Evolutionary conservation across 2,888 invertebrate genomes (phyloP).

Genomic region (Ennomos quercinarius): DNA sequence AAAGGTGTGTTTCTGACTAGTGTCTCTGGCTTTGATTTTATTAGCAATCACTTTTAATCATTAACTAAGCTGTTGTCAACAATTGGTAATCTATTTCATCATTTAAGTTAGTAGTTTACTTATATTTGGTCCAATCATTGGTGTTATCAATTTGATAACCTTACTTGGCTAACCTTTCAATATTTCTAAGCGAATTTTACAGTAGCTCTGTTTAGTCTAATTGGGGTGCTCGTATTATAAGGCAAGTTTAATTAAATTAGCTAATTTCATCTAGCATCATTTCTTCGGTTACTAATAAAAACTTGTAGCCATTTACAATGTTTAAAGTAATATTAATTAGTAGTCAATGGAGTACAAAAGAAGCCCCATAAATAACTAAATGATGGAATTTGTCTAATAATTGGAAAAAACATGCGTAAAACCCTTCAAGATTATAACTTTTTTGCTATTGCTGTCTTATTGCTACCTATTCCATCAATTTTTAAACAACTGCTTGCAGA

Average conservation of each 20-base stretch:
- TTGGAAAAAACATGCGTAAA: no score
- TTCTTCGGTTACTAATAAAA: no score
- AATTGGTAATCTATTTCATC: slow-evolving; percentile 43
- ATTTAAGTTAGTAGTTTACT: slow-evolving; percentile 30
- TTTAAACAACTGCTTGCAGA: no score
- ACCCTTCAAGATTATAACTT: no score
- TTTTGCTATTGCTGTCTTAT: no score
- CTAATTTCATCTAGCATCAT: no score
- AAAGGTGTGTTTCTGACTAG: slow-evolving; percentile 60
- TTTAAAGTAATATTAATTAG: no score
- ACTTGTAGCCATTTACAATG: no score
- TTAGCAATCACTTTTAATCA: background rate
- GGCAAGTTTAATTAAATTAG: slow-evolving; percentile 9
- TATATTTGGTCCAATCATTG: slow-evolving; percentile 15
- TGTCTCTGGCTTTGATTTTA: slow-evolving; percentile 33
- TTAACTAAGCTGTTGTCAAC: slow-evolving; percentile 7
- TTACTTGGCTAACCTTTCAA: slow-evolving; percentile 56
- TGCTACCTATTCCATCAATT: no score
- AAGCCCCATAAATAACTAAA: no score
- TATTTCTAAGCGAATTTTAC: background rate
- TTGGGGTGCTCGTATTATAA: slow-evolving; percentile 4
- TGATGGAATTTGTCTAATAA: no score
- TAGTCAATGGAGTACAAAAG: no score
- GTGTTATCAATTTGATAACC: slow-evolving; percentile 51
- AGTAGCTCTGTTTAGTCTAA: slow-evolving; percentile 6